A percentile compares a stretch with the other conserved stretches of the same genome.
Evolutionary conservation across 92 coral and sea anemone species (phyloP).

Genomic region (Paragorgia papillata): DNA sequence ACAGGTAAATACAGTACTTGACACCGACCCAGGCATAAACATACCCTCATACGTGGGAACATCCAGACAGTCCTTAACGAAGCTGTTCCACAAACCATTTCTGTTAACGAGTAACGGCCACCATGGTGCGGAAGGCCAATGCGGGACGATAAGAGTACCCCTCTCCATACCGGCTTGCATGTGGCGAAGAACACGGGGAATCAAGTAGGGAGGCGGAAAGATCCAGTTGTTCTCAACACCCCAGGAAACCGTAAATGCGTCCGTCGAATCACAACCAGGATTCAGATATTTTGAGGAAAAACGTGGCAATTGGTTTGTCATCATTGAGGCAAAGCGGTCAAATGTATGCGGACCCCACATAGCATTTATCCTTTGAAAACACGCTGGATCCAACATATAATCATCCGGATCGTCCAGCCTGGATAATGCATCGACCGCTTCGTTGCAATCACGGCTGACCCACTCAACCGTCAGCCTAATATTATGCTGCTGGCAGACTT

Average conservation of each 20-base stretch:
- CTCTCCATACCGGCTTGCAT: constrained; percentile 55
- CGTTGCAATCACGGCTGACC: constrained; percentile 56
- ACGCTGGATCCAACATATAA: constrained; percentile 45
- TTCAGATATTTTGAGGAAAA: no score
- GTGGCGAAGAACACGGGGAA: constrained; percentile 57
- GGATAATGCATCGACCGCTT: constrained; percentile 46
- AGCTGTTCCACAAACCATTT: constrained; percentile 54
- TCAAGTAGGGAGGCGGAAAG: constrained; percentile 56
- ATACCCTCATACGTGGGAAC: no score
- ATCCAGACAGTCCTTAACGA: constrained; percentile 47
- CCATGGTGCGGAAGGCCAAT: constrained; percentile 76
- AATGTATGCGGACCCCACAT: constrained; percentile 59
- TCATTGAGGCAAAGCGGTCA: constrained; percentile 55
- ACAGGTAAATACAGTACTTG: constrained; percentile 3
- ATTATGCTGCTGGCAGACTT: constrained; percentile 52
- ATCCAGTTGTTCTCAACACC: constrained; percentile 58
- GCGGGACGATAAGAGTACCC: constrained; percentile 62
- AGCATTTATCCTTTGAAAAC: constrained; percentile 42
- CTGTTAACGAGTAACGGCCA: constrained; percentile 68
- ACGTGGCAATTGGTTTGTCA: constrained; percentile 51
- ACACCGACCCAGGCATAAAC: constrained; percentile 20
- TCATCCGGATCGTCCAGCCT: constrained; percentile 53
- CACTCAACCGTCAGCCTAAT: constrained; percentile 59
- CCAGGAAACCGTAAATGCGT: constrained; percentile 68
- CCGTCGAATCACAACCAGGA: no score